Evolutionary conservation across 2,797 vertebrate genomes (phyloP).

Genomic region (Leptatherina wallacei): DNA sequence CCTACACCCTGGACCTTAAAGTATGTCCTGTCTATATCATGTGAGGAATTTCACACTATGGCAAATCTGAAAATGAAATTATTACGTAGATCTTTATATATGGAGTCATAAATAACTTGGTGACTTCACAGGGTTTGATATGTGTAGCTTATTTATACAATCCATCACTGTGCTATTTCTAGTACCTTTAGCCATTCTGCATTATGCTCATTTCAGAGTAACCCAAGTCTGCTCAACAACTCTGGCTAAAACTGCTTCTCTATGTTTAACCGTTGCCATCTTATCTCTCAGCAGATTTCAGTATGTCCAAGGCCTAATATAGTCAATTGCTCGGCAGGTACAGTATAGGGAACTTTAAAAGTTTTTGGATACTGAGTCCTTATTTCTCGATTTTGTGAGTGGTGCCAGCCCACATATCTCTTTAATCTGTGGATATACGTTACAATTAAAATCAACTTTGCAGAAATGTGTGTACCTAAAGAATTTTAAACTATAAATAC

Average conservation of each 20-base stretch:
- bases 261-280: slow-evolving; percentile 77
- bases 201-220: slow-evolving; percentile 63
- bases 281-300: slow-evolving; percentile 60
- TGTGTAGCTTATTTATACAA: slow-evolving; percentile 51
- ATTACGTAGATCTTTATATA: slow-evolving; percentile 5
- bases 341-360: slow-evolving; percentile 30
- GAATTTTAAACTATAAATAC: slow-evolving; percentile 77
- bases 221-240: slow-evolving; percentile 64
- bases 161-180: slow-evolving; percentile 58
- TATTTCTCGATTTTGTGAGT: slow-evolving; percentile 35
- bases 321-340: slow-evolving; percentile 57
- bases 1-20: slow-evolving; percentile 1
- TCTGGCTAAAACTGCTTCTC: slow-evolving; percentile 63
- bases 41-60: slow-evolving; percentile 5
- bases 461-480: slow-evolving; percentile 32
- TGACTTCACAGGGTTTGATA: slow-evolving; percentile 61
- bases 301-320: slow-evolving; percentile 58
- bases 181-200: slow-evolving; percentile 60
- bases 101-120: slow-evolving; percentile 41
- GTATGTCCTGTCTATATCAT: background rate
- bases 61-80: slow-evolving; percentile 25
- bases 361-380: slow-evolving; percentile 19
- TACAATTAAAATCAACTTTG: slow-evolving; percentile 9
- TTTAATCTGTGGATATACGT: slow-evolving; percentile 7
- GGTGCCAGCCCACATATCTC: background rate